Conservation (phyloP, 2,888 invertebrate genomes). For the Eupithecia pulchellata region DNA sequence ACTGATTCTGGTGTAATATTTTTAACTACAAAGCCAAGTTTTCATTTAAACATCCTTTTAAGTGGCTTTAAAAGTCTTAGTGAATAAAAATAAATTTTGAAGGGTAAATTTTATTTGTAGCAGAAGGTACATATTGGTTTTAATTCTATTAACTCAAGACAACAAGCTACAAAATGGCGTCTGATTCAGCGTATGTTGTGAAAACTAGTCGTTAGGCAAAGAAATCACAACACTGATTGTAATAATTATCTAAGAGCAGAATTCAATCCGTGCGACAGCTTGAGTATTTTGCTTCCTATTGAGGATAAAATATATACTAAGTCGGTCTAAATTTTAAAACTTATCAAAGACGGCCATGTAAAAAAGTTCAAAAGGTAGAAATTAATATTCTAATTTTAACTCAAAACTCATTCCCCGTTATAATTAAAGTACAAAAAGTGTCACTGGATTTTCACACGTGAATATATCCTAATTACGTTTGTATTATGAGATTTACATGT, state of each 20-base stretch:
- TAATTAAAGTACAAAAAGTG: slow-evolving; percentile 17
- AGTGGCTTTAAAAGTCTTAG: background rate
- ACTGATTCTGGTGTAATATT: background rate
- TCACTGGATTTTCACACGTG: slow-evolving; percentile 35
- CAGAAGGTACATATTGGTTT: no score
- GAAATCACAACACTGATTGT: no score
- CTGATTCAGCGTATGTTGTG: no score
- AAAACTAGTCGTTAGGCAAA: no score
- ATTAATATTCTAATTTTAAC: background rate
- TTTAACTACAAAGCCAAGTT: background rate
- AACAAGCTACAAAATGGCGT: no score
- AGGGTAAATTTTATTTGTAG: no score
- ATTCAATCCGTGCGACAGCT: no score
- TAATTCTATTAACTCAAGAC: no score
- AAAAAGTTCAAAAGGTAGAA: background rate
- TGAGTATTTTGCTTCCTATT: background rate
- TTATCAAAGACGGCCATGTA: background rate
- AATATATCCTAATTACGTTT: slow-evolving; percentile 37
- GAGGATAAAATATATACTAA: background rate
- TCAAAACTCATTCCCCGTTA: background rate
- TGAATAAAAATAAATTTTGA: no score
- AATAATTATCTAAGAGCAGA: no score
- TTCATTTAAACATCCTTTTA: background rate
- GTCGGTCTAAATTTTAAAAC: background rate
- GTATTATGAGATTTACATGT: slow-evolving; percentile 43